Evolutionary conservation across 2,113 vertebrate genomes (phyloP).

Genomic region (Phylloscopus trochilus): DNA sequence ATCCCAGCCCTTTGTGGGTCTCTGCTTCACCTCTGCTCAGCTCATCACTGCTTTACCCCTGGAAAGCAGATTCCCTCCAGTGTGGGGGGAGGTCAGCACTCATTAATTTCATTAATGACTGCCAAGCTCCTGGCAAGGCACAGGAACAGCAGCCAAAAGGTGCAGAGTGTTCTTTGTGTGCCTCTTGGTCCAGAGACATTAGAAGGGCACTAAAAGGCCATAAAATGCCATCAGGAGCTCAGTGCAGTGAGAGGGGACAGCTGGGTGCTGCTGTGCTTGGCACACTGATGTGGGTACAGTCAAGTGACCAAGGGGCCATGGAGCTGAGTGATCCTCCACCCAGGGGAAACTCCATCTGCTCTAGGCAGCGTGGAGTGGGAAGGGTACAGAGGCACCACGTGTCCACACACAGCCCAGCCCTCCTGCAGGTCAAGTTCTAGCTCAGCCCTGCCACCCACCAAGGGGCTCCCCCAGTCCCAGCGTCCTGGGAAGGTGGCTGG

Average conservation of each 20-base stretch:
- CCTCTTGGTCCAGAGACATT: background rate
- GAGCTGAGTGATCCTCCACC: background rate
- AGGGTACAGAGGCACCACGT: background rate
- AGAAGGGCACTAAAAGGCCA: background rate
- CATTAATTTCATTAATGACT: background rate
- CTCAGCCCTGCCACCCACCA: fast-evolving
- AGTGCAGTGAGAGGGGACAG: background rate
- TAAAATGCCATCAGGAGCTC: background rate
- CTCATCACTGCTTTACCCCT: background rate
- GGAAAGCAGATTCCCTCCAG: background rate
- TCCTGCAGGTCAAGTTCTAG: background rate
- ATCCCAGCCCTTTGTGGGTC: background rate
- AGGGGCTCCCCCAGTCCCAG: background rate
- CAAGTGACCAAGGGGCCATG: fast-evolving
- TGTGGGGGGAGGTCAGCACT: background rate
- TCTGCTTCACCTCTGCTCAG: background rate
- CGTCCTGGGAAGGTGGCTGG: background rate
- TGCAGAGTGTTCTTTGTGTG: background rate
- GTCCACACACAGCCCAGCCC: background rate
- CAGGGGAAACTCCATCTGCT: background rate
- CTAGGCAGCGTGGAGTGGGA: fast-evolving
- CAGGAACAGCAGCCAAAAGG: background rate
- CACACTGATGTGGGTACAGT: background rate
- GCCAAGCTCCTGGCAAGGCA: background rate
- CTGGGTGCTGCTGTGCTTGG: background rate